Evolutionary conservation across 2,888 invertebrate species (phyloP), one percentile per base, ranked within the genome.

Genomic region (Tetranychus piercei): DNA sequence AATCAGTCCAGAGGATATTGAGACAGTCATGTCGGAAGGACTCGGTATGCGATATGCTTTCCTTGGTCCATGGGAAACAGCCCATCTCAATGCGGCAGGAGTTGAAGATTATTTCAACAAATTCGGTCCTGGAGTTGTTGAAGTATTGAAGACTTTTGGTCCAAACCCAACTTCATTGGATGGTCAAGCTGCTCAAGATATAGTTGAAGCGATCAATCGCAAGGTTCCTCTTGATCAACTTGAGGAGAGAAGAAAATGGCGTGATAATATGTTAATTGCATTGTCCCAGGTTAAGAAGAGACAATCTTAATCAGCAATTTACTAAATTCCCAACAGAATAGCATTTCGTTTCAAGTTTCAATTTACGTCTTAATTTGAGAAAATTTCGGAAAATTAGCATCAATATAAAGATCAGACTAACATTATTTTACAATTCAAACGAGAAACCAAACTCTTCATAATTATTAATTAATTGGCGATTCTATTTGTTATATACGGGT

Each of bases 31-130:
- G 87, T 90, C 90, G 0, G 91, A 92, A 81, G 96, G 96, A 11
- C 86, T 97, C 66, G 96, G 95, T 15, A 90, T 92, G 87, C 87
- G 96, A 73, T 97, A 96, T 73, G 95, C 95, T 9, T 96, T 96
- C 84, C 86, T 95, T 76, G 97, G 97, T 5, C 90, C 94, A 0
- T 84, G 95, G 77, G 94, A 95, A 85, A 93, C 94, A 0, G 91
- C 92, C 0, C 94, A 94, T 83, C 86, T 96, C 76, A 97, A 97
- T 82, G 94, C 95, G 15, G 91, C 92, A 83, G 94, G 94, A 84
- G 87, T 88, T 82, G 82, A 82, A 20, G 87, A 87, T 78, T 88
- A 88, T 79, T 86, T 87, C 77, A 85, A 87, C 67, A 81, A 86
- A 6, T 88, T 88, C 79, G 83, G 84, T 1, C 84, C 87, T 72